Percentiles rank a stretch among this genome's conserved stretches.
phyloP scores from a whole-genome alignment of 2,888 invertebrate genomes.

The Phorcus lineatus region DNA sequence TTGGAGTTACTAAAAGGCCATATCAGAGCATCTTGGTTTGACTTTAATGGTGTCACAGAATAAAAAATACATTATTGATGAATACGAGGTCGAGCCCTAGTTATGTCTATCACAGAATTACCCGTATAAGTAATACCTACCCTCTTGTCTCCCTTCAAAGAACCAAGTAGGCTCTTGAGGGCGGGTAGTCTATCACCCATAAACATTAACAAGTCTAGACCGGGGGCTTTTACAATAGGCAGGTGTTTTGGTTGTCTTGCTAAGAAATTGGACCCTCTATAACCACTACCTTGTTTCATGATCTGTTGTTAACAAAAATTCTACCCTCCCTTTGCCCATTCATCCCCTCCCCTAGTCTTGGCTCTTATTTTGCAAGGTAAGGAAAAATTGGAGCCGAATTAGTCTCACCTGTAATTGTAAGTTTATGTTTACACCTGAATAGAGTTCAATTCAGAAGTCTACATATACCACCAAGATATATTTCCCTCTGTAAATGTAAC shows the following conservation, averaged over 20 bases:
- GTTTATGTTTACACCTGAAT: too few species aligned
- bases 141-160: background rate
- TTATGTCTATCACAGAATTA: too few species aligned
- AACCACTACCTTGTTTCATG: background rate
- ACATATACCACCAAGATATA: too few species aligned
- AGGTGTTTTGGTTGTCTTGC: background rate
- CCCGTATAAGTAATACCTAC: background rate
- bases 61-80: background rate
- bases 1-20: too few species aligned
- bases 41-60: background rate
- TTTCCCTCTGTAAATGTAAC: too few species aligned
- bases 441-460: too few species aligned
- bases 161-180: background rate
- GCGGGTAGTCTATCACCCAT: background rate
- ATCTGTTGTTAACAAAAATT: too few species aligned
- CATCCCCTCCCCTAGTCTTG: too few species aligned
- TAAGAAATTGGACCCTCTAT: background rate
- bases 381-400: background rate
- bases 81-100: background rate
- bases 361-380: background rate
- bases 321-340: too few species aligned
- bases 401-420: too few species aligned
- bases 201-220: constrained; percentile 10
- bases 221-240: background rate
- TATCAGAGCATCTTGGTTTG: background rate